These are phyloP conservation scores for Anableps anableps DNA, from an alignment of 2,797 vertebrate species.

Conservation along the genomic window DNA sequence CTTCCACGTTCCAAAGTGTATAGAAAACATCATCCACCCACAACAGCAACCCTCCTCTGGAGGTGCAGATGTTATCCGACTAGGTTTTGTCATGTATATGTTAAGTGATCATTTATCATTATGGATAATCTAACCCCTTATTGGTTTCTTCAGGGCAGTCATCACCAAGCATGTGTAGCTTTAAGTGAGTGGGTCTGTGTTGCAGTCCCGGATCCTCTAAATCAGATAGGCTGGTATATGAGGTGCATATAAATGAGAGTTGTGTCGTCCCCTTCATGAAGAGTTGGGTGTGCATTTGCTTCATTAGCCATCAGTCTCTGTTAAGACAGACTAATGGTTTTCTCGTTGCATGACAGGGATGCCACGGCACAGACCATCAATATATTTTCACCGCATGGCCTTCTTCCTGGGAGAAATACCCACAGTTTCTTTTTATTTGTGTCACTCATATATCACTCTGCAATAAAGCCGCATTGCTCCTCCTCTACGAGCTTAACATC, in stretches of 20 bases:
- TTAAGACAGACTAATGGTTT: slow-evolving; percentile 66
- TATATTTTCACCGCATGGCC: slow-evolving; percentile 30
- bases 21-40: slow-evolving; percentile 26
- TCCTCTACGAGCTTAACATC: slow-evolving; percentile 60
- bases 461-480: slow-evolving; percentile 47
- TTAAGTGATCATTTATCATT: slow-evolving; percentile 40
- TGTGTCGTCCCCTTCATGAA: slow-evolving; percentile 58
- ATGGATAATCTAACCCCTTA: slow-evolving; percentile 48
- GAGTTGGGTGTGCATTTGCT: slow-evolving; percentile 63
- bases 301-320: slow-evolving; percentile 73
- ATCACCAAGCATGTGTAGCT: slow-evolving; percentile 45
- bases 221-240: slow-evolving; percentile 69
- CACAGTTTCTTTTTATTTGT: slow-evolving; percentile 32
- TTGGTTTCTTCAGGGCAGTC: slow-evolving; percentile 47
- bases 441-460: slow-evolving; percentile 46
- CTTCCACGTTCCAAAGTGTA: slow-evolving; percentile 44
- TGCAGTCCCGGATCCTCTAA: slow-evolving; percentile 65
- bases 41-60: slow-evolving; percentile 23
- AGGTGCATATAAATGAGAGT: slow-evolving; percentile 77
- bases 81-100: slow-evolving; percentile 13
- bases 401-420: slow-evolving; percentile 32
- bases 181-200: slow-evolving; percentile 48
- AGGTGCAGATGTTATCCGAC: slow-evolving; percentile 6
- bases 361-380: slow-evolving; percentile 42
- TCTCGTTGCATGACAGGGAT: slow-evolving; percentile 63